Percentiles rank a stretch among this genome's conserved stretches.
Evolutionary conservation across 2,113 vertebrate species (phyloP).

Genomic region (Coregonus clupeaformis): DNA sequence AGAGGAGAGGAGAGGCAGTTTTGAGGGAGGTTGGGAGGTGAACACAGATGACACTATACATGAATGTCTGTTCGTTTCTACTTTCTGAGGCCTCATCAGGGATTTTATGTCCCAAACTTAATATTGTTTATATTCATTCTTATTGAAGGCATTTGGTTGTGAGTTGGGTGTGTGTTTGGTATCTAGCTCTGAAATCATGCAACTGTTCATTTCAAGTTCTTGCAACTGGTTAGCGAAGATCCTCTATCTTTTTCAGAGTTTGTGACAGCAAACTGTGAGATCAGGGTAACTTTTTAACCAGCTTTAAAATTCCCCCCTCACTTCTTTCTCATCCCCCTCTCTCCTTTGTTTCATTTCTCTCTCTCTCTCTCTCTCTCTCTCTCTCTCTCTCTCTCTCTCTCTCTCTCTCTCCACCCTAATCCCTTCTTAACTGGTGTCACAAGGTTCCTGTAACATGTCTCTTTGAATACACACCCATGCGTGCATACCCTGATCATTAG

Average conservation of each 20-base stretch:
- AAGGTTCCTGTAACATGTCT: slow-evolving; percentile 40
- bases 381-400: background rate
- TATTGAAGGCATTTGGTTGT: no score
- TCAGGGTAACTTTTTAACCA: background rate
- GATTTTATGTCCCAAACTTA: background rate
- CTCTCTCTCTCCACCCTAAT: slow-evolving; percentile 49
- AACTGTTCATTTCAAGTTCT: background rate
- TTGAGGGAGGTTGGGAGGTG: background rate
- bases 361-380: background rate
- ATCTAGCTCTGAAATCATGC: background rate
- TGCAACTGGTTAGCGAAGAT: background rate
- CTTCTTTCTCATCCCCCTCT: slow-evolving; percentile 4
- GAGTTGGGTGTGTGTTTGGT: background rate
- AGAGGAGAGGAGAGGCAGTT: background rate
- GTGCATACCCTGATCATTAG: slow-evolving; percentile 22
- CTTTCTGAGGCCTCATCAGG: slow-evolving; percentile 6
- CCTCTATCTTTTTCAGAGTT: background rate
- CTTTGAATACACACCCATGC: background rate
- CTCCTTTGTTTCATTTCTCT: slow-evolving; percentile 8
- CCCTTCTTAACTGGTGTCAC: slow-evolving; percentile 66
- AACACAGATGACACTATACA: slow-evolving; percentile 41
- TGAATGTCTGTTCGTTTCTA: slow-evolving; percentile 38
- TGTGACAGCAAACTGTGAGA: background rate
- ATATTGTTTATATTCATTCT: background rate
- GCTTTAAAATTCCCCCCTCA: no score